phyloP scores from a whole-genome alignment of 2,113 vertebrate genomes.

The Sialia sialis region DNA sequence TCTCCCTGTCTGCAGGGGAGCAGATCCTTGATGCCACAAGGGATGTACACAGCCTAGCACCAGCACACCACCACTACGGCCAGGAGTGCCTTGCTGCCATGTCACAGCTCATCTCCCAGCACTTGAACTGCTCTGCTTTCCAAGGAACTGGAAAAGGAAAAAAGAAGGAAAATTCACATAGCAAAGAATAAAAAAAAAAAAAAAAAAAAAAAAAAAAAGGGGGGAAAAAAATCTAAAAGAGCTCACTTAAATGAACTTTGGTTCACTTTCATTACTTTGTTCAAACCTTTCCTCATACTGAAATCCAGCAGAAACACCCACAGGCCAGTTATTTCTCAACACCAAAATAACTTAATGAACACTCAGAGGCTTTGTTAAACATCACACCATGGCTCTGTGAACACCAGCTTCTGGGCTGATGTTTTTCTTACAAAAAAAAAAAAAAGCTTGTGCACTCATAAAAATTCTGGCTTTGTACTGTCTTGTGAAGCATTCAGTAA shows the following conservation, averaged over 20 bases:
- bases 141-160: not conserved
- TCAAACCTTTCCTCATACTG: not conserved
- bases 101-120: not conserved
- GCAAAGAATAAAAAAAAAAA: not conserved
- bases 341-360: not conserved
- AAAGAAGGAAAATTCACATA: not conserved
- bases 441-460: not conserved
- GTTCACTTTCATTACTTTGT: not conserved
- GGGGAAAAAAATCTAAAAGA: not conserved
- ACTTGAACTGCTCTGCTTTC: not conserved
- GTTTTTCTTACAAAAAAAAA: not conserved
- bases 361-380: not conserved
- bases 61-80: accelerated
- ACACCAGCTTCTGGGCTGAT: not conserved
- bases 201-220: not conserved
- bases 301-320: not conserved
- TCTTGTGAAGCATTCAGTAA: not conserved
- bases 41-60: not conserved
- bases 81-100: too few relatives aligned
- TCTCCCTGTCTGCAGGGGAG: not conserved
- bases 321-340: not conserved
- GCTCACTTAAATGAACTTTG: not conserved
- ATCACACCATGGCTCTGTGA: not conserved
- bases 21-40: accelerated
- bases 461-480: not conserved